Base-by-base conservation (phyloP, 1,140 invertebrate species). In the Drosophila hydei region DNA sequence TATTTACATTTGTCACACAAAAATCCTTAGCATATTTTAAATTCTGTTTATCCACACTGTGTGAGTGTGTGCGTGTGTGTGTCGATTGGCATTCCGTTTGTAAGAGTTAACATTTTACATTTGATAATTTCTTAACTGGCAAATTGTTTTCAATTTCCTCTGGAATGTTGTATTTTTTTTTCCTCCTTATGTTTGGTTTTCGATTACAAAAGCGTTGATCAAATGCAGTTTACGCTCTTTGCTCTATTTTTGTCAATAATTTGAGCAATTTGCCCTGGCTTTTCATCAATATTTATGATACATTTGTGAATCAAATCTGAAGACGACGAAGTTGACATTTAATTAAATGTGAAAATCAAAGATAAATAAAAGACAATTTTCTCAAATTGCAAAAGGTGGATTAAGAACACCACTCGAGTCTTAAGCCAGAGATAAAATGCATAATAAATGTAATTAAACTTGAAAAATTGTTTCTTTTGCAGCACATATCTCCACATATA, bases 21-120 rank as follows among this genome's bases (percentile, higher is more conserved):
- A 64, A 47, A 64, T 55, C 55, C 59, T 16, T 33, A 21, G 43
- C 55, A 67, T 67, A 60, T 67, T 60, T 59, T 12, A 11, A 40
- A 67, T 59, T 33, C 14, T 45, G n/a, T 40, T 16, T 14, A n/a
- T 59, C 16, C 38, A 14, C 38, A 4, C 27, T 55, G 11, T 56
- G 33, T 25, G 55, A 27, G 14, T 19, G 36, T 45, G n/a, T 40
- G 12, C 36, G 12, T 33, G 14, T 59, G 42, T 21, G 40, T 45
- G 14, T 14, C 11, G 0, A 65, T 42, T 56, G 48, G 25, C 6
- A 8, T 48, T 16, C 1, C n/a, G n/a, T n/a, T 25, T 4, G 2
- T 4, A 51, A 51, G n/a, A n/a, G n/a, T n/a, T 14, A 6, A 33
- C 25, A 33, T 11, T 33, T 33, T 11, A 33, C n/a, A 38, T 54